Percentiles rank a stretch among this genome's conserved stretches.
Conservation (phyloP, 1,140 invertebrate genomes). For the Drosophila kepulauana region DNA sequence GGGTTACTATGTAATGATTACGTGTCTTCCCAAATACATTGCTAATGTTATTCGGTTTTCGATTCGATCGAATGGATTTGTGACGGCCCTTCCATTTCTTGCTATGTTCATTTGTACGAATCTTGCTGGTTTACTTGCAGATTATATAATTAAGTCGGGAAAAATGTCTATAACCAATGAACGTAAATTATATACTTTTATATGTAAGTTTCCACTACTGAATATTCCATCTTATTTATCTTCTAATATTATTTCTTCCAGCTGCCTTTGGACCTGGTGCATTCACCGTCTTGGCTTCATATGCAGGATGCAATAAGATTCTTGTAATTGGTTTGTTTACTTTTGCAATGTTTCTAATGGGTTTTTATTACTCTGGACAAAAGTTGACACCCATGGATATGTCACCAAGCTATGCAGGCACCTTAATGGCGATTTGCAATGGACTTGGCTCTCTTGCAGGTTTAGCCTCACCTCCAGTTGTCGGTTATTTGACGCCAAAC, state of each 20-base stretch:
- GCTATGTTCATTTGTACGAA: conserved; percentile 58
- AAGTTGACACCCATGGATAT: conserved; percentile 92
- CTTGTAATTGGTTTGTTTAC: conserved; percentile 49
- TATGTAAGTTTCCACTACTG: conserved; percentile 32
- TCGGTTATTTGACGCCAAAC: conserved; percentile 91
- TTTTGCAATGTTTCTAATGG: conserved; percentile 86
- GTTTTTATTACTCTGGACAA: conserved; percentile 89
- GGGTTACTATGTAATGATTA: conserved; percentile 94
- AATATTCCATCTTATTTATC: neutral
- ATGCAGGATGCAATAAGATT: conserved; percentile 43
- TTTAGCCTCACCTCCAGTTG: conserved; percentile 90
- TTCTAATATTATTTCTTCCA: neutral
- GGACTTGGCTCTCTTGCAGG: conserved; percentile 92
- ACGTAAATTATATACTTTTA: conserved; percentile 47
- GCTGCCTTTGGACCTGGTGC: conserved; percentile 52
- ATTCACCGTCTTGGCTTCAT: conserved; percentile 57
- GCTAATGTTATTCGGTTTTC: conserved; percentile 53
- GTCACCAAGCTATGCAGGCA: conserved; percentile 91
- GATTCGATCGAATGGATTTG: conserved; percentile 51
- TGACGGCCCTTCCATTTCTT: conserved; percentile 61
- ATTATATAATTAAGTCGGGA: conserved; percentile 45
- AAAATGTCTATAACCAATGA: conserved; percentile 16
- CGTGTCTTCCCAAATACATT: conserved; percentile 89
- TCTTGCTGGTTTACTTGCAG: conserved; percentile 37
- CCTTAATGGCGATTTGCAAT: conserved; percentile 92